Evolutionary conservation across 2,888 invertebrate genomes (phyloP).

Genomic region (Himalopsyche japonica): DNA sequence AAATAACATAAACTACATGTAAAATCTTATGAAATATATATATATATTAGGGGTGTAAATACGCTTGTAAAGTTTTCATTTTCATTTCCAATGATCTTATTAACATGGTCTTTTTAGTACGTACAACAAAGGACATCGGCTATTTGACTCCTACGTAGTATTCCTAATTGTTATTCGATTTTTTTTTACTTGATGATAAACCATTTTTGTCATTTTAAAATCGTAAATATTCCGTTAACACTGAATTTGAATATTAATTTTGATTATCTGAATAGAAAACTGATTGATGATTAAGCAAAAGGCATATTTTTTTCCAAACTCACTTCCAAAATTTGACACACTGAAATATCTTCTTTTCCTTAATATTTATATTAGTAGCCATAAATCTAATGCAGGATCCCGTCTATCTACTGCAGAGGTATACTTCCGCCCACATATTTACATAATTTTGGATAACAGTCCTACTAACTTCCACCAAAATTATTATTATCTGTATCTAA

Average conservation of each 20-base stretch:
- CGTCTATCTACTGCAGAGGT: neutral
- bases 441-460: conserved; percentile 1
- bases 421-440: neutral
- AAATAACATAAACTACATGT: no score
- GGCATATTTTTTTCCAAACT: neutral
- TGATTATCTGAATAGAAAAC: neutral
- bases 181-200: no score
- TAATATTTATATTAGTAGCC: neutral
- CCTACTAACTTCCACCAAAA: neutral
- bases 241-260: neutral
- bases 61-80: no score
- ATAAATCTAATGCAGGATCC: neutral
- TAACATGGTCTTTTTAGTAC: no score
- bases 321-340: neutral
- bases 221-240: no score
- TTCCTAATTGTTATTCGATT: no score
- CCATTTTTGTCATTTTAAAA: no score
- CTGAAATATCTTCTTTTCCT: neutral
- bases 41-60: no score
- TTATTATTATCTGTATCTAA: conserved; percentile 1
- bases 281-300: neutral
- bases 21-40: no score
- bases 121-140: no score
- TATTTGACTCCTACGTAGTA: no score
- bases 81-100: no score